Percentiles rank a stretch among this genome's conserved stretches.
phyloP scores from a whole-genome alignment of 2,797 vertebrate genomes.

The Sebastes kiyomatsui region DNA sequence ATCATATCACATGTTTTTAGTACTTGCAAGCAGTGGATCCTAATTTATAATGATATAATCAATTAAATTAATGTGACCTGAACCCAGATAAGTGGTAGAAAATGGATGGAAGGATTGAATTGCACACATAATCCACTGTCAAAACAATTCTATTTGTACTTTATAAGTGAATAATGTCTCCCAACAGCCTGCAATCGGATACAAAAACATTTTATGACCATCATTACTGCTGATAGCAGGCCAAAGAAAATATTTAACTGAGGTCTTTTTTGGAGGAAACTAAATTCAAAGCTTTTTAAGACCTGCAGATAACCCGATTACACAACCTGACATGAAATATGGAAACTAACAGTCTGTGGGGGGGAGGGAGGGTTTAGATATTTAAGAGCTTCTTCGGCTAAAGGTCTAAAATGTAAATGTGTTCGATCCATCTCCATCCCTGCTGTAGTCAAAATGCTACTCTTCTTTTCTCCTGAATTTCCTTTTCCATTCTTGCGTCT shows the following conservation, averaged over 20 bases:
- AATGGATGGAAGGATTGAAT: not conserved
- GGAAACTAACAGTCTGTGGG: not conserved
- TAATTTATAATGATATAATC: not conserved
- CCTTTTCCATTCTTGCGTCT: not conserved
- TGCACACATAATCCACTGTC: not conserved
- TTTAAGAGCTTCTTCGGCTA: not conserved
- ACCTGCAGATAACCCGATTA: not conserved
- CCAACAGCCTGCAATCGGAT: not conserved
- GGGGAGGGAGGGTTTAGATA: fast-evolving
- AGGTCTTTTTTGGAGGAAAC: not conserved
- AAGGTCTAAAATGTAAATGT: conserved; percentile 42
- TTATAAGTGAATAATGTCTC: not conserved
- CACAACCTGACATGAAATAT: not conserved
- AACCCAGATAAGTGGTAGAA: not conserved
- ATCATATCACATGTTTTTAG: not conserved
- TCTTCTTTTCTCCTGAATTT: not conserved
- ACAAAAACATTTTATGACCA: not conserved
- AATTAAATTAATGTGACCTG: not conserved
- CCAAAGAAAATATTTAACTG: not conserved
- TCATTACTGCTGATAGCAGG: not conserved
- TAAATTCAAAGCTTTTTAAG: not conserved
- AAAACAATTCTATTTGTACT: not conserved
- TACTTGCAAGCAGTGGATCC: not conserved
- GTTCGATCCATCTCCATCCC: conserved; percentile 10
- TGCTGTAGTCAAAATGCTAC: not conserved